A percentile compares a stretch with the other conserved stretches of the same genome.
Evolutionary conservation across 30 jellyfish, hydroid and myxozoan genomes (phyloP).

Genomic region (Phacellophora camtschatica): DNA sequence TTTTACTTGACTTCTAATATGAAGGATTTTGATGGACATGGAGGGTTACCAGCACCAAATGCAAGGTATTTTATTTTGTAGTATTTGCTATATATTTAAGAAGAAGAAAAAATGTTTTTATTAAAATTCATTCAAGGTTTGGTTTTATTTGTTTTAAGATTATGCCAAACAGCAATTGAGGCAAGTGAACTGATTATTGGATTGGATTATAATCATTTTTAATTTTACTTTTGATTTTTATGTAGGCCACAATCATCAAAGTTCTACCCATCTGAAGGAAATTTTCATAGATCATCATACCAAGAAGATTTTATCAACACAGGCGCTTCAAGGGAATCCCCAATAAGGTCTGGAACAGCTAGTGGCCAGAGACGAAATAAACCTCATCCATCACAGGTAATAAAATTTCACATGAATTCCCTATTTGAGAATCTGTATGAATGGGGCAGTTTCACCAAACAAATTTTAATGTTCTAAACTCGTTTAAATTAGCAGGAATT

Average conservation of each 20-base stretch:
- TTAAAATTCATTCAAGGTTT: too few species aligned
- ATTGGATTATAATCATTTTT: not conserved
- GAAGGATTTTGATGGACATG: constrained; percentile 52
- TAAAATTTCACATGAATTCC: too few species aligned
- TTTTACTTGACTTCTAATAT: constrained; percentile 63
- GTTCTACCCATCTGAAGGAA: constrained; percentile 36
- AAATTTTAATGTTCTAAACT: too few species aligned
- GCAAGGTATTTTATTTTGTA: constrained; percentile 33
- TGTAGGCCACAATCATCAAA: constrained; percentile 56
- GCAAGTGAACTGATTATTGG: too few species aligned
- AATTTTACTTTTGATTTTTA: not conserved
- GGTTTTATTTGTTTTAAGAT: too few species aligned
- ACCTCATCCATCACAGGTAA: constrained; percentile 78
- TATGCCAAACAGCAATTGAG: too few species aligned
- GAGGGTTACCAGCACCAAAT: constrained; percentile 31
- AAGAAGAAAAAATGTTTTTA: too few species aligned
- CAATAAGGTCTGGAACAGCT: constrained; percentile 35
- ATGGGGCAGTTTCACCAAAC: too few species aligned
- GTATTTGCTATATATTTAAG: not conserved
- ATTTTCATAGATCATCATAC: constrained; percentile 2
- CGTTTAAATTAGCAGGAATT: too few species aligned
- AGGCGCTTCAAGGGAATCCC: not conserved
- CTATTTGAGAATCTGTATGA: too few species aligned
- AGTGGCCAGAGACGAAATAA: constrained; percentile 50
- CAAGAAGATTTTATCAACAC: constrained; percentile 46